A percentile compares a stretch with the other conserved stretches of the same genome.
These are phyloP conservation scores for Scrobipalpa atriplicella DNA, from an alignment of 2,888 invertebrate species.

Conservation along the genomic window DNA sequence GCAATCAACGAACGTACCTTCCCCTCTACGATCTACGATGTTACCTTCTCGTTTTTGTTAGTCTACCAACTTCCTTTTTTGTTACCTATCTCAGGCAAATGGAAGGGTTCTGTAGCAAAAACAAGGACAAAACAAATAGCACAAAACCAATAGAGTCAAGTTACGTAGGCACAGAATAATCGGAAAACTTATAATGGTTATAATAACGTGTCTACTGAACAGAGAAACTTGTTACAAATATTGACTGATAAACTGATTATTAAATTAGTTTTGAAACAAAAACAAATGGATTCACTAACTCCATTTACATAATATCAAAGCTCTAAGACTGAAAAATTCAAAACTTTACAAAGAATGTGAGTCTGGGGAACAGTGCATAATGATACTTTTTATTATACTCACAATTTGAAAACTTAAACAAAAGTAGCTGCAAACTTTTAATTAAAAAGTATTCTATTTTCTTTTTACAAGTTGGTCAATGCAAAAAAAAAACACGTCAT, in stretches of 20 bases:
- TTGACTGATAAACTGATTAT: conserved; percentile 32
- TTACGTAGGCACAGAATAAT: background rate
- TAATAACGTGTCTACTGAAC: conserved; percentile 18
- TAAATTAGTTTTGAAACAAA: conserved; percentile 26
- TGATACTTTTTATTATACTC: background rate
- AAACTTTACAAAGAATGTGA: background rate
- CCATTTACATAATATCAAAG: background rate
- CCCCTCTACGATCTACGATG: background rate
- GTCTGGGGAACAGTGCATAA: background rate
- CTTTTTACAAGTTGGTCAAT: too few relatives aligned
- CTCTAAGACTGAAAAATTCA: background rate
- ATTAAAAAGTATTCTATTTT: too few relatives aligned
- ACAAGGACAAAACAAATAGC: background rate
- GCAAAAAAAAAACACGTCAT: too few relatives aligned
- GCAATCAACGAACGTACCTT: background rate
- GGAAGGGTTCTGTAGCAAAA: background rate
- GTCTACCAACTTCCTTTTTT: too few relatives aligned
- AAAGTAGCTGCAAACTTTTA: too few relatives aligned
- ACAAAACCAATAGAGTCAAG: background rate
- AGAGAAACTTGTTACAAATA: conserved; percentile 28
- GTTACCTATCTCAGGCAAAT: too few relatives aligned
- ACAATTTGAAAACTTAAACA: background rate
- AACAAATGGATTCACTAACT: conserved; percentile 12
- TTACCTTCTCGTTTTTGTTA: too few relatives aligned
- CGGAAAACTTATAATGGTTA: conserved; percentile 14